phyloP scores from a whole-genome alignment of 2,888 invertebrate species.

The Cheilosia impressa region DNA sequence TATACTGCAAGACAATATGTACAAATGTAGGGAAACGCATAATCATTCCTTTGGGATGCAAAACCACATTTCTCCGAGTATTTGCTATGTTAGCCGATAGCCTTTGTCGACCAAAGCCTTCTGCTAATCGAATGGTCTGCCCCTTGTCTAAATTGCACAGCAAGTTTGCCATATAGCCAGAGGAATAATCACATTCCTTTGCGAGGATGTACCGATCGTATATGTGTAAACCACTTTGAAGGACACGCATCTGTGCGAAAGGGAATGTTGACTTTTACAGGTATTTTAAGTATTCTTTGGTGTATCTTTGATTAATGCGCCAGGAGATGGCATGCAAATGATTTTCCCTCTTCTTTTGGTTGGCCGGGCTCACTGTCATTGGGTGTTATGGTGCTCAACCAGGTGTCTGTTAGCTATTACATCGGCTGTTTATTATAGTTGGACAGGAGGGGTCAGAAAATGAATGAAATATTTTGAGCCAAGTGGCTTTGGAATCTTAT shows the following conservation, averaged over 20 bases:
- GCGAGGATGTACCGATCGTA: background rate
- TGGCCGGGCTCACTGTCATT: too few species aligned
- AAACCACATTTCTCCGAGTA: slow-evolving; percentile 61
- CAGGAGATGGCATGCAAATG: too few species aligned
- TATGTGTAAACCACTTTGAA: background rate
- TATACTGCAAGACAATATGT: slow-evolving; percentile 14
- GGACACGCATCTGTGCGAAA: background rate
- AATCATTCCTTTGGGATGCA: slow-evolving; percentile 58
- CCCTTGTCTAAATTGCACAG: background rate
- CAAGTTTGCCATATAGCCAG: background rate
- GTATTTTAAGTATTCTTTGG: background rate
- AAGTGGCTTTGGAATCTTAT: too few species aligned
- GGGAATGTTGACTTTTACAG: background rate
- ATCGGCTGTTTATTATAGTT: too few species aligned
- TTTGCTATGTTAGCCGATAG: slow-evolving; percentile 37
- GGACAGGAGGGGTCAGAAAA: too few species aligned
- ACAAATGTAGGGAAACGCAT: background rate
- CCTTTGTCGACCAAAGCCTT: background rate
- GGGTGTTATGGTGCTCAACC: too few species aligned
- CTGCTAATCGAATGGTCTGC: background rate
- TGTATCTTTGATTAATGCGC: background rate
- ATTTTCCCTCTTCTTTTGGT: too few species aligned
- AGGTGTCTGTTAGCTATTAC: too few species aligned
- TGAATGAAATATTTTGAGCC: too few species aligned
- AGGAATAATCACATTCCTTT: background rate